Evolutionary conservation across 2,888 invertebrate genomes (phyloP), one percentile per base, ranked within the genome.

Genomic region (Euzetes globulus): DNA sequence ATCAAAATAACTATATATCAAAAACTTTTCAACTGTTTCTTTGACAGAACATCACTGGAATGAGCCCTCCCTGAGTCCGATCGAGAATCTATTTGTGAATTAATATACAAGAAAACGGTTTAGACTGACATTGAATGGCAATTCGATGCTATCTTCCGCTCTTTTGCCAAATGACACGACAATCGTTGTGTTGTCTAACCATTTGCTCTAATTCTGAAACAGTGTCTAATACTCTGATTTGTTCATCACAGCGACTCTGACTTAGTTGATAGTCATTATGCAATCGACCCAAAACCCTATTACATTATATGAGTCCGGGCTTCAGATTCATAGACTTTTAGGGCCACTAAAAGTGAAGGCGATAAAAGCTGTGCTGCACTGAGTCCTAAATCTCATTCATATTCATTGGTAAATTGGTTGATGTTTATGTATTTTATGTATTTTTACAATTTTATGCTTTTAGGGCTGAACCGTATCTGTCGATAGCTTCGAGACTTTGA

Each of bases 401-500:
- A 68, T 68, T 68, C 68, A 45, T 19, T 15, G 19, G 29, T 68
- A 37, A 68, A 41, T 68, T 68, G 68, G 41, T 41, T 68, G 19
- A 68, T 22, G 25, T 63, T 5, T 47, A 6, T 41, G 41, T 41
- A n/a, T 11, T 63, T 63, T 63, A 29, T 41, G 68, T 68, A 68
- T 68, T 68, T 68, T 68, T 68, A 68, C 68, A 68, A 68, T 37
- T 68, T 68, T 68, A 68, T 68, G 68, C 68, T 41, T 68, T 41
- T 33, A 68, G 5, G 60, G 29, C 60, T 25, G 27, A 60, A 29
- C 60, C 60, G 22, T 60, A 60, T 60, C 29, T 60, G n/a, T 60
- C 33, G 29, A 60, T 60, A 60, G 29, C 33, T 33, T 5, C 27
- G 33, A 33, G 17, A 6, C 6, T 13, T 22, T 50, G 58, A 15